Evolutionary conservation across 2,113 vertebrate species (phyloP).

Genomic region (Andinoacara biseriatus): DNA sequence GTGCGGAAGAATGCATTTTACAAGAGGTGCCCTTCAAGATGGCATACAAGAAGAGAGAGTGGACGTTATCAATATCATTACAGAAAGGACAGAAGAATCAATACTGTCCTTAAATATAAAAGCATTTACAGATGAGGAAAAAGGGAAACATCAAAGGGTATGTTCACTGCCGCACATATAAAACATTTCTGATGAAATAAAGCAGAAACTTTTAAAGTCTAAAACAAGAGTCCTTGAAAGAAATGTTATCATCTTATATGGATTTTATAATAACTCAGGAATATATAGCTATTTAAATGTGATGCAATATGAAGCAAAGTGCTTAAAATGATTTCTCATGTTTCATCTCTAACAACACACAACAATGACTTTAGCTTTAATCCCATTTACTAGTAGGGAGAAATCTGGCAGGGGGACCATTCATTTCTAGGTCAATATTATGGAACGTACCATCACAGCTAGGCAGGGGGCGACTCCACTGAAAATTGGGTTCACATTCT

Average conservation of each 20-base stretch:
- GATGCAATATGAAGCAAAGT: slow-evolving; percentile 63
- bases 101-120: slow-evolving; percentile 70
- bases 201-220: slow-evolving; percentile 41
- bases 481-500: slow-evolving; percentile 97
- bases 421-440: slow-evolving; percentile 59
- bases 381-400: slow-evolving; percentile 37
- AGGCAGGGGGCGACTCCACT: slow-evolving; percentile 96
- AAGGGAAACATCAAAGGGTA: slow-evolving; percentile 53
- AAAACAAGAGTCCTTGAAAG: slow-evolving; percentile 40
- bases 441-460: slow-evolving; percentile 91
- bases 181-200: slow-evolving; percentile 61
- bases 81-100: slow-evolving; percentile 63
- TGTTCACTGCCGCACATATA: slow-evolving; percentile 36
- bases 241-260: slow-evolving; percentile 22
- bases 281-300: slow-evolving; percentile 44
- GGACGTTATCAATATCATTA: slow-evolving; percentile 63
- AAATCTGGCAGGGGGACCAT: slow-evolving; percentile 35
- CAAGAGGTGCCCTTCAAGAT: slow-evolving; percentile 64
- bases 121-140: slow-evolving; percentile 61
- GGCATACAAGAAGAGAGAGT: slow-evolving; percentile 55
- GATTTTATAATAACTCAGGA: slow-evolving; percentile 46
- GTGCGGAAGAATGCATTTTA: slow-evolving; percentile 52
- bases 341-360: slow-evolving; percentile 27
- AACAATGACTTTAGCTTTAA: slow-evolving; percentile 49
- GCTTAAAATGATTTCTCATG: slow-evolving; percentile 22